Base-by-base conservation (phyloP, 2,113 vertebrate genomes). In the Stigmatopora nigra region DNA sequence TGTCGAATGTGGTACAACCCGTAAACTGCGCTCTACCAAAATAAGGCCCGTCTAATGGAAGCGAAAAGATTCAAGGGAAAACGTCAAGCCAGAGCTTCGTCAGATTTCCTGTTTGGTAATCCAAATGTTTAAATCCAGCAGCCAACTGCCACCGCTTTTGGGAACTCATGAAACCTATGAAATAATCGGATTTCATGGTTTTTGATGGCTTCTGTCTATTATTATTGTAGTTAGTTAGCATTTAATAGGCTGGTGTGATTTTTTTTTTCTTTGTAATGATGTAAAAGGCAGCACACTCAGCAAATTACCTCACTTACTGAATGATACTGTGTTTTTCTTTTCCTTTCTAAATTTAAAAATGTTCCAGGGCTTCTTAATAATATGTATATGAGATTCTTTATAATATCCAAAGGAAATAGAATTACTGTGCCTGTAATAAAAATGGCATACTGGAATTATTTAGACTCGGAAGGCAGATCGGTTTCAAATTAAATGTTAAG, bases 251-350 rank as follows among this genome's bases (percentile, higher is more conserved):
- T 44, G 71, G 69, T 36, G 7, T n/a, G 35, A 13, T 64, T 63
- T 49, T 35, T 8, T 83, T 72, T 8, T 83, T 72, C 64, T 15
- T 15, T 63, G 45, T 17, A 52, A 64, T 72, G 46, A 20, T 83
- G 67, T 17, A 49, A 70, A 53, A 60, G 70, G 17, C 74, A 68
- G 76, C 63, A 68, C 36, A 73, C 55, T 78, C 65, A 58, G 76
- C 17, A 47, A 41, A 58, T 64, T 46, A 66, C 70, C 70, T 78
- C 78, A 65, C 49, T 65, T 59, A 69, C 44, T 31, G 25, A 31
- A 31, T 31, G 25, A 31, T 31, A 31, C 3, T 31, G 25, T 31
- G 25, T 31, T 31, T 31, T 31, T 31, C 25, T 31, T 31, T 64
- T 11, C 3, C 48, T 17, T 7, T 6, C 49, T 9, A 3, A 52